Conservation (phyloP, 1,140 invertebrate genomes). For the Calliopsis andreniformis region DNA sequence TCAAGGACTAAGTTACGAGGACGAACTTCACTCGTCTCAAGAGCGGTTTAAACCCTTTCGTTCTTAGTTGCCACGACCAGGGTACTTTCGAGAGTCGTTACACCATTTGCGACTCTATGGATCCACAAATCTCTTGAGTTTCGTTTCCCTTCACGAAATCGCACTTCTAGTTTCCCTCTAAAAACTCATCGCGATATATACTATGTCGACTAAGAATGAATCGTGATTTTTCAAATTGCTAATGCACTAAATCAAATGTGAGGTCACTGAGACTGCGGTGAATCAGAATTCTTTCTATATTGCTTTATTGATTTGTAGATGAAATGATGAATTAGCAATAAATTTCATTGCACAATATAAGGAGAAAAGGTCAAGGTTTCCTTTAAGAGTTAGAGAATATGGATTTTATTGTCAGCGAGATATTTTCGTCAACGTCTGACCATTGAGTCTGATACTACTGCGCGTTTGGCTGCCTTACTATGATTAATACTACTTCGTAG, state of each 20-base stretch:
- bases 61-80: background rate
- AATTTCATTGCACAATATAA: too few relatives aligned
- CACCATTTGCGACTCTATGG: slow-evolving; percentile 22
- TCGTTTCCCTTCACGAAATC: background rate
- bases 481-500: slow-evolving; percentile 17
- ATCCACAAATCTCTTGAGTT: slow-evolving; percentile 11
- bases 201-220: background rate
- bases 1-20: slow-evolving; percentile 23
- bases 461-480: background rate
- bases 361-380: too few relatives aligned
- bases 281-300: background rate
- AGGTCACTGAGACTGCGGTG: background rate
- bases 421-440: slow-evolving; percentile 30
- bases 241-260: too few relatives aligned
- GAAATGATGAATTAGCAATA: too few relatives aligned
- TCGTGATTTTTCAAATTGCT: background rate
- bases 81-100: slow-evolving; percentile 46
- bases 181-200: background rate
- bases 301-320: too few relatives aligned
- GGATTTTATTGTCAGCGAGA: background rate
- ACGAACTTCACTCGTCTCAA: slow-evolving; percentile 44
- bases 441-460: background rate
- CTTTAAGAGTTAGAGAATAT: too few relatives aligned
- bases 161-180: background rate
- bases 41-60: slow-evolving; percentile 34